Percentiles rank a stretch among this genome's conserved stretches.
phyloP scores from a whole-genome alignment of 2,113 vertebrate genomes.

The Pseudois nayaur region DNA sequence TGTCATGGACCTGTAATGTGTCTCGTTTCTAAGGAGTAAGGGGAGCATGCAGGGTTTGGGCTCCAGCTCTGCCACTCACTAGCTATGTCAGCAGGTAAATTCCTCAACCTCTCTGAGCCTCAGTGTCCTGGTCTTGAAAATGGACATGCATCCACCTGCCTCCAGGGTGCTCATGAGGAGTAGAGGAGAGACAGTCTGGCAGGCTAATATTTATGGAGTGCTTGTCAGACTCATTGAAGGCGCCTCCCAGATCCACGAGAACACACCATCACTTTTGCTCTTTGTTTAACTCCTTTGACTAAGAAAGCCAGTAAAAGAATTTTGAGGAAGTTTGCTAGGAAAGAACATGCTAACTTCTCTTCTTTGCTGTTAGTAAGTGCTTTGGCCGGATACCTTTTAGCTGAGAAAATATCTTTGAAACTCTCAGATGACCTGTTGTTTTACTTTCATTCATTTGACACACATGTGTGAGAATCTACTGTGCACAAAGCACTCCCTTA shows the following conservation, averaged over 20 bases:
- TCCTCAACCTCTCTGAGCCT: neutral
- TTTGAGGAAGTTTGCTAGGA: neutral
- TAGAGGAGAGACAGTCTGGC: neutral
- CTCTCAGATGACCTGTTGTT: neutral
- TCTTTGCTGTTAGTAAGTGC: neutral
- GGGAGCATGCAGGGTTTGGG: neutral
- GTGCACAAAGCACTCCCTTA: neutral
- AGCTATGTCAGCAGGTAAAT: fast-evolving
- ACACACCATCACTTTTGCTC: neutral
- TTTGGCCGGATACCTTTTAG: neutral
- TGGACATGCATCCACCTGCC: fast-evolving
- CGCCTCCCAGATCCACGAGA: neutral
- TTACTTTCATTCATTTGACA: neutral
- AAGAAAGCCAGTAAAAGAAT: neutral
- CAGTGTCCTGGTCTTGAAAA: neutral
- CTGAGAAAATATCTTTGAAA: neutral
- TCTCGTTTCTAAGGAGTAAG: neutral
- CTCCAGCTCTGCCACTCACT: neutral
- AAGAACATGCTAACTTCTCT: neutral
- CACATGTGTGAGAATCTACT: neutral
- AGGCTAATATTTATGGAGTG: fast-evolving
- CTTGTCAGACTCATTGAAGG: neutral
- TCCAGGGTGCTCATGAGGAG: no score
- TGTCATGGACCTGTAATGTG: fast-evolving
- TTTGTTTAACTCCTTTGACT: neutral